Evolutionary conservation across 37 sponge, comb jelly and placozoan genomes (phyloP).

Genomic region (Diacarnus erythraeanus): DNA sequence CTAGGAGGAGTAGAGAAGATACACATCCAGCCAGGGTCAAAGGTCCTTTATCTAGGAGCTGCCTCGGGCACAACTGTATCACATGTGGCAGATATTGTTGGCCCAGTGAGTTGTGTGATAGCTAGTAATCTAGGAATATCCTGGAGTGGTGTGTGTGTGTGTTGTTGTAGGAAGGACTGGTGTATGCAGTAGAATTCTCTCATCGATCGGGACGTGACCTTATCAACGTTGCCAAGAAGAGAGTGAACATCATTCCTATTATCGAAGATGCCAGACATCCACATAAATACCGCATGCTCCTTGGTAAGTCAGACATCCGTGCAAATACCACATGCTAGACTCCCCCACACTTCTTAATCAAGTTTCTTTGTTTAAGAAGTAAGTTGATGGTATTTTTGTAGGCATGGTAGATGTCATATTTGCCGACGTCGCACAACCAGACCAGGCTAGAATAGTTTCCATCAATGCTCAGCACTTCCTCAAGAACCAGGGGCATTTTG

Average conservation of each 20-base stretch:
- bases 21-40: constrained; percentile 92
- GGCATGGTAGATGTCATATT: constrained; percentile 98
- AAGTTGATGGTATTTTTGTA: no score
- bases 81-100: constrained; percentile 97
- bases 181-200: constrained; percentile 99
- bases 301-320: no score
- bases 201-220: constrained; percentile 96
- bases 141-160: neutral
- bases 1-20: constrained; percentile 95
- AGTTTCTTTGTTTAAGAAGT: no score
- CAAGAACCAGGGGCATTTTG: constrained; percentile 96
- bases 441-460: constrained; percentile 96
- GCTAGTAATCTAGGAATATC: neutral
- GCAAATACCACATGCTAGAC: no score
- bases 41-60: constrained; percentile 97
- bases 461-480: constrained; percentile 94
- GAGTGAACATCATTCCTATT: constrained; percentile 97
- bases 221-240: constrained; percentile 99
- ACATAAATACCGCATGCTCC: constrained; percentile 97
- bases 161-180: constrained; percentile 81
- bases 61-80: constrained; percentile 99
- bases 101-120: constrained; percentile 72
- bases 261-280: constrained; percentile 99
- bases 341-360: no score
- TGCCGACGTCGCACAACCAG: constrained; percentile 99